phyloP scores from a whole-genome alignment of 2,113 vertebrate genomes.

The Microcebus ravelobensis region DNA sequence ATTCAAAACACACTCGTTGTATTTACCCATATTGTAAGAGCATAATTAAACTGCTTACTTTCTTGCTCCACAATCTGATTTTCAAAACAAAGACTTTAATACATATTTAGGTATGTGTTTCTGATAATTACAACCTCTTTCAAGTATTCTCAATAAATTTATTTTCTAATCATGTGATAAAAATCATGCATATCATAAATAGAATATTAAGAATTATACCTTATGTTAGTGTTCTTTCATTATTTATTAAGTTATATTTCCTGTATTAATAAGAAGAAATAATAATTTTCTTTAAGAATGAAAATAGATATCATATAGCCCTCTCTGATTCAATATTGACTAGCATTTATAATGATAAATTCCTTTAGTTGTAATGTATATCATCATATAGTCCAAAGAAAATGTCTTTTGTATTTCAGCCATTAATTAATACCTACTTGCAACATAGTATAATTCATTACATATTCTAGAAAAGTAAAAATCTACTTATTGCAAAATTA shows the following conservation, averaged over 20 bases:
- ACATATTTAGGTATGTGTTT: neutral
- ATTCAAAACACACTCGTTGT: neutral
- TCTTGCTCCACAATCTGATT: constrained; percentile 24
- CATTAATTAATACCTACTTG: constrained; percentile 77
- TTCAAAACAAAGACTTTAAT: constrained; percentile 24
- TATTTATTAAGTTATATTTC: constrained; percentile 76
- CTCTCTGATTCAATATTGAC: constrained; percentile 61
- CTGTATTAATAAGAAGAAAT: constrained; percentile 77
- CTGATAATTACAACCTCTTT: neutral
- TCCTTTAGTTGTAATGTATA: constrained; percentile 66
- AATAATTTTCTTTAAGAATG: constrained; percentile 77
- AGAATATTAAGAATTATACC: constrained; percentile 49
- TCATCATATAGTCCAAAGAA: constrained; percentile 60
- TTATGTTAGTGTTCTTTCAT: constrained; percentile 68
- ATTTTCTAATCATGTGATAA: constrained; percentile 57
- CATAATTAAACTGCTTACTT: constrained; percentile 14
- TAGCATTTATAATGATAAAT: constrained; percentile 74
- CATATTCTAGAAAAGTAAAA: constrained; percentile 70
- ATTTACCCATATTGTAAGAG: constrained; percentile 43
- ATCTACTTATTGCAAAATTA: constrained; percentile 53
- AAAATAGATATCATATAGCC: constrained; percentile 70
- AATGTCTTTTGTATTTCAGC: constrained; percentile 64
- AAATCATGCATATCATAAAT: constrained; percentile 47
- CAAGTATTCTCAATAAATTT: constrained; percentile 20
- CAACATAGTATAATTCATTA: constrained; percentile 69